Percentiles rank a stretch among this genome's conserved stretches.
Evolutionary conservation across 2,113 vertebrate genomes (phyloP).

Genomic region (Burhinus oedicnemus): DNA sequence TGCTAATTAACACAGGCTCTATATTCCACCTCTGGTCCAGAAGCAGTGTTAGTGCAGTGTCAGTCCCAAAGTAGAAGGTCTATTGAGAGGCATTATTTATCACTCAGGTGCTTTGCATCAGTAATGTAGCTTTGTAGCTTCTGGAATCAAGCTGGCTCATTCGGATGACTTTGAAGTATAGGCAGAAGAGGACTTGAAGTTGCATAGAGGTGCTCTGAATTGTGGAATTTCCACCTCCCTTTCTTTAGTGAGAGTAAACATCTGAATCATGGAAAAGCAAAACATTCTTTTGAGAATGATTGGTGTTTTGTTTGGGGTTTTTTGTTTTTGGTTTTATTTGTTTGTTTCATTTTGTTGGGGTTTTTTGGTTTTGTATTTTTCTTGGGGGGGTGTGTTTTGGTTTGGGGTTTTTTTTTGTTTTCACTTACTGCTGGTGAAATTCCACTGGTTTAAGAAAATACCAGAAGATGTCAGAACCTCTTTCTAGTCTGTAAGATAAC

Average conservation of each 20-base stretch:
- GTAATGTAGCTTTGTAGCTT: neutral
- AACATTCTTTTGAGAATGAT: neutral
- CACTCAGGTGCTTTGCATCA: neutral
- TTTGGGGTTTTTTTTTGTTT: neutral
- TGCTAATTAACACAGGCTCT: neutral
- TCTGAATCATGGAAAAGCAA: neutral
- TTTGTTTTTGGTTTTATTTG: neutral
- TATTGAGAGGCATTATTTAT: neutral
- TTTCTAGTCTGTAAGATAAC: neutral
- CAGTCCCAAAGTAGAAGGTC: neutral
- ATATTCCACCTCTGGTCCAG: neutral
- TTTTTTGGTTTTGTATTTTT: too few species aligned
- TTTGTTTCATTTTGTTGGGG: neutral
- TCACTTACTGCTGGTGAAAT: neutral
- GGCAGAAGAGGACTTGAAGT: neutral
- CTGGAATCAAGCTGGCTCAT: neutral
- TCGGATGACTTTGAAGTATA: neutral
- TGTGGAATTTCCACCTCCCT: neutral
- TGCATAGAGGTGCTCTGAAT: neutral
- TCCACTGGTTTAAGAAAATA: neutral
- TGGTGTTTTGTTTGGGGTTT: neutral
- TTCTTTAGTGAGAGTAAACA: neutral
- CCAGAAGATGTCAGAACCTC: neutral
- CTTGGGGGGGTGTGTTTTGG: neutral
- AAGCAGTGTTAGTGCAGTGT: neutral